These are phyloP conservation scores for Troilus luridus DNA, from an alignment of 2,888 invertebrate species.

Conservation along the genomic window DNA sequence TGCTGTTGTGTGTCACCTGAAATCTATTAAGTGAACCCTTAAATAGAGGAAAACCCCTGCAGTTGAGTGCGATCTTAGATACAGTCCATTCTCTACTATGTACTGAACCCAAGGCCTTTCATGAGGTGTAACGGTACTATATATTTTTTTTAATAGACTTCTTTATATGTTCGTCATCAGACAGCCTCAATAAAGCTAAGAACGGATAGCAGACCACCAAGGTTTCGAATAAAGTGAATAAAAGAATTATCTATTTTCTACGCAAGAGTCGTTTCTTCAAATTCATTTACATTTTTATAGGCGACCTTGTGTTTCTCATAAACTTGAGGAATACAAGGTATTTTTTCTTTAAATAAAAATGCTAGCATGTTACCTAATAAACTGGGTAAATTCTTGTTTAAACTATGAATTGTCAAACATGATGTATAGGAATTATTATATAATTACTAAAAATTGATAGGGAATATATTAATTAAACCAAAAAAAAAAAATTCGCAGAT, in stretches of 20 bases:
- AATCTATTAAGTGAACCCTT: no score
- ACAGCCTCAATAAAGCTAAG: constrained; percentile 6
- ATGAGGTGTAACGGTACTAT: no score
- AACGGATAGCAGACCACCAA: background rate
- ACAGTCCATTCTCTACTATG: no score
- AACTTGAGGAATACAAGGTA: background rate
- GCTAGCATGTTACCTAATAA: background rate
- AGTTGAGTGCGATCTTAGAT: no score
- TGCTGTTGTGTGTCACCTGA: no score
- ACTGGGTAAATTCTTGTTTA: background rate
- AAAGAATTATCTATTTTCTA: background rate
- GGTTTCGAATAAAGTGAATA: background rate
- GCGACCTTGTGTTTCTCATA: background rate
- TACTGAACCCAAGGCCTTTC: no score
- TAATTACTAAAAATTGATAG: background rate
- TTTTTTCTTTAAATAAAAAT: background rate
- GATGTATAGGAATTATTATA: background rate
- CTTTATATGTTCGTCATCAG: background rate
- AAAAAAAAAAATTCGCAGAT: no score
- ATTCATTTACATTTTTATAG: background rate
- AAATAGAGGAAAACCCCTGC: no score
- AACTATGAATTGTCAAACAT: background rate
- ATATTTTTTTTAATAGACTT: no score
- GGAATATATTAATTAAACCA: no score
- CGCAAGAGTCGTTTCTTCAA: background rate